These are phyloP conservation scores for Metopia argyrocephala DNA, from an alignment of 2,888 invertebrate genomes.

Conservation along the genomic window DNA sequence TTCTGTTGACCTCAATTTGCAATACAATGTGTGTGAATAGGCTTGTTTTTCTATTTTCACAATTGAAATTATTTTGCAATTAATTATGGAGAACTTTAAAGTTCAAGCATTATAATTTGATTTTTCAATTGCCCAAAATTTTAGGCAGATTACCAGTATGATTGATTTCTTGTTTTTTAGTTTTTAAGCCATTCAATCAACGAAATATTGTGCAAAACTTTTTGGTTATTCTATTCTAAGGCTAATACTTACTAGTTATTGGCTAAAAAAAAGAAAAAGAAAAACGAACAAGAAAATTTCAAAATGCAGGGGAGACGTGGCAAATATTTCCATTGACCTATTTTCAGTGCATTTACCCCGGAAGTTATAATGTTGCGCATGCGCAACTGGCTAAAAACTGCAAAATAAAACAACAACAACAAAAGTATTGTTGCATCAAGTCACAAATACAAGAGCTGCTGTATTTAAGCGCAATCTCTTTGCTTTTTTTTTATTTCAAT, in stretches of 20 bases:
- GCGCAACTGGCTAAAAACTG: conserved; percentile 55
- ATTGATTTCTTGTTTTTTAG: conserved; percentile 7
- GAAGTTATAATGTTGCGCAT: conserved; percentile 66
- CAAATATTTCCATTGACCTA: conserved; percentile 68
- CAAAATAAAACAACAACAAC: not conserved
- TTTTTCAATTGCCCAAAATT: conserved; percentile 46
- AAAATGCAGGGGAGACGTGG: conserved; percentile 38
- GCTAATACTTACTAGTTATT: conserved; percentile 25
- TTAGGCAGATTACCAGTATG: not conserved
- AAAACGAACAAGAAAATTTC: not conserved
- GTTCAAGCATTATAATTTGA: conserved; percentile 55
- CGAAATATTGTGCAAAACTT: conserved; percentile 46
- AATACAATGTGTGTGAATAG: not conserved
- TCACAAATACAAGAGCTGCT: conserved; percentile 48
- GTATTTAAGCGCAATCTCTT: conserved; percentile 49
- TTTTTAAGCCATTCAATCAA: conserved; percentile 21
- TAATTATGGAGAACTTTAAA: conserved; percentile 55
- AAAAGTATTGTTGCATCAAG: conserved; percentile 42
- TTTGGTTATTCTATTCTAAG: conserved; percentile 50
- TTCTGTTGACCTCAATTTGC: conserved; percentile 44
- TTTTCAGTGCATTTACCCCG: conserved; percentile 69
- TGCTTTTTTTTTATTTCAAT: not conserved
- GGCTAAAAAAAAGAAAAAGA: not conserved
- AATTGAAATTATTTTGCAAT: conserved; percentile 51
- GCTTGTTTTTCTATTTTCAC: conserved; percentile 13